Percentiles rank a stretch among this genome's conserved stretches.
Evolutionary conservation across 2,888 invertebrate genomes (phyloP).

Genomic region (Chrysodeixis includens): DNA sequence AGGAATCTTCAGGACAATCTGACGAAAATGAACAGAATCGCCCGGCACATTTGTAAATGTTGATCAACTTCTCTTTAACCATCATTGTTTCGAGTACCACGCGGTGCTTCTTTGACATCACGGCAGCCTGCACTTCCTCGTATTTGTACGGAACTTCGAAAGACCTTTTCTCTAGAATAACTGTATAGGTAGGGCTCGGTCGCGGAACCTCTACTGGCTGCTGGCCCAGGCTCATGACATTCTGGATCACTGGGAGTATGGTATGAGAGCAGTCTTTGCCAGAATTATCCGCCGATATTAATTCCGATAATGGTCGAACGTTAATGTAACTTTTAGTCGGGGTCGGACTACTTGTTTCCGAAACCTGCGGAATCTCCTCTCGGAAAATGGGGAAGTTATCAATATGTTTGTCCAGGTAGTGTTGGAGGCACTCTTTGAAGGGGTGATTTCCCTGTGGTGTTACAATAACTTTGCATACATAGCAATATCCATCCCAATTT

Average conservation of each 20-base stretch:
- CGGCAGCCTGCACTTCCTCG: slow-evolving; percentile 76
- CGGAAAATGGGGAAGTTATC: slow-evolving; percentile 79
- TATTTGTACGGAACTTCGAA: slow-evolving; percentile 65
- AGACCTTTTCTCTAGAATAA: slow-evolving; percentile 37
- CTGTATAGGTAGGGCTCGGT: slow-evolving; percentile 59
- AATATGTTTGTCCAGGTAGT: slow-evolving; percentile 81
- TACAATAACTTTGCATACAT: slow-evolving; percentile 83
- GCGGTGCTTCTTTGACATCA: slow-evolving; percentile 78
- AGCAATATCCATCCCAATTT: slow-evolving; percentile 89
- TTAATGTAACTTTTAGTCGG: slow-evolving; percentile 69
- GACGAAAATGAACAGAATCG: slow-evolving; percentile 81
- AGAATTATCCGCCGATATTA: slow-evolving; percentile 65
- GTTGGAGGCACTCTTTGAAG: slow-evolving; percentile 81
- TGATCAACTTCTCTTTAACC: slow-evolving; percentile 79
- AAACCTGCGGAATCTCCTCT: slow-evolving; percentile 45
- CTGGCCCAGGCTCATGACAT: slow-evolving; percentile 86
- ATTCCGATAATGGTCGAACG: slow-evolving; percentile 80
- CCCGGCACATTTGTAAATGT: slow-evolving; percentile 83
- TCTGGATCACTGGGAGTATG: slow-evolving; percentile 83
- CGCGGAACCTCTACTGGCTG: slow-evolving; percentile 50
- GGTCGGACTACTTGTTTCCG: slow-evolving; percentile 36
- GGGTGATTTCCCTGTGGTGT: slow-evolving; percentile 75
- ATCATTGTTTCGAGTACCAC: slow-evolving; percentile 85
- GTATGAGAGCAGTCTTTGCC: slow-evolving; percentile 33
- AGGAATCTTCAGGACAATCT: slow-evolving; percentile 75